A percentile compares a stretch with the other conserved stretches of the same genome.
Evolutionary conservation across 2,797 vertebrate genomes (phyloP).

Genomic region (Megaceryle alcyon): DNA sequence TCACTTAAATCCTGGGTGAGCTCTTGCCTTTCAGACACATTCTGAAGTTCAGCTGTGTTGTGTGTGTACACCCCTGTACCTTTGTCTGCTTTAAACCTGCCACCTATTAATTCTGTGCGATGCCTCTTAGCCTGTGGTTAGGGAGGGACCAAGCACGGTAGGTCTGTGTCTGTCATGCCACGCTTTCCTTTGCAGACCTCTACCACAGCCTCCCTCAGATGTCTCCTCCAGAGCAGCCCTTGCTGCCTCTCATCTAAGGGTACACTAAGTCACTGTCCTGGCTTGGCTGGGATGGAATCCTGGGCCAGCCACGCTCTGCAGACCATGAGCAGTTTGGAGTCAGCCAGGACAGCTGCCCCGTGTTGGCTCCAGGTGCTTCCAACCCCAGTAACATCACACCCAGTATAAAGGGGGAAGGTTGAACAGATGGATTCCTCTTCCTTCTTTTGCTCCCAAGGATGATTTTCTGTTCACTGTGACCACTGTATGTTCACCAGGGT

Average conservation of each 20-base stretch:
- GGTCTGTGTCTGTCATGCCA: neutral
- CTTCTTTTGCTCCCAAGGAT: neutral
- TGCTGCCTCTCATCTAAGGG: neutral
- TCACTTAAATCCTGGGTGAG: neutral
- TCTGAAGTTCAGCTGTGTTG: neutral
- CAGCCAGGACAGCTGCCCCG: neutral
- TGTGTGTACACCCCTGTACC: neutral
- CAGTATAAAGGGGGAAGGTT: neutral
- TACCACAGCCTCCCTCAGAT: neutral
- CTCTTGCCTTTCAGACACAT: neutral
- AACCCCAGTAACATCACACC: neutral
- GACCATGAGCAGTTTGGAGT: neutral
- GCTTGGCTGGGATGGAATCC: neutral
- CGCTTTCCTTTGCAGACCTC: neutral
- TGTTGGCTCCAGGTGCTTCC: neutral
- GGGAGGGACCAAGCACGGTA: neutral
- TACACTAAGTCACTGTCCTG: neutral
- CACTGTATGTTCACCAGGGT: neutral
- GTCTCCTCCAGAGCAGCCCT: neutral
- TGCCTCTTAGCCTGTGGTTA: neutral
- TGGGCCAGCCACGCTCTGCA: neutral
- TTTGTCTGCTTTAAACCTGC: neutral
- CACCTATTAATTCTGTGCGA: neutral
- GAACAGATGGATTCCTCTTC: neutral
- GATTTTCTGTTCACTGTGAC: neutral